Evolutionary conservation across 2,888 invertebrate genomes (phyloP), one percentile per base, ranked within the genome.

Genomic region (Oligia strigilis): DNA sequence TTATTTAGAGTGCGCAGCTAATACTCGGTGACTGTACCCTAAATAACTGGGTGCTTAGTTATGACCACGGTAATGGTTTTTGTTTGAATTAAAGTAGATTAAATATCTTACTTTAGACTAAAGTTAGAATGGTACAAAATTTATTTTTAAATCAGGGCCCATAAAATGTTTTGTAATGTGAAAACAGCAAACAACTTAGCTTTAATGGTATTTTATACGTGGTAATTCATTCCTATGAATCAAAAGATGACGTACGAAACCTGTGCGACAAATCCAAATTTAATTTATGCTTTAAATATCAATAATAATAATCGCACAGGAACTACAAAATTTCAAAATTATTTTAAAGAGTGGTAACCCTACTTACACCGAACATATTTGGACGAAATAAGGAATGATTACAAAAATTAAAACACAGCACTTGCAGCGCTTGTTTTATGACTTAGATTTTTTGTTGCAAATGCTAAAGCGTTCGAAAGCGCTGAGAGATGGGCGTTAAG

Each of bases 1-100:
- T 89, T 89, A 91, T 87, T 91, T 89, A 91, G 81, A 89, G 86
- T 85, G 77, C 84, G 71, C 82, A 67, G 74, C 75, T 81, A 86
- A 85, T 85, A 84, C 83, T 70, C 78, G 72, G 77, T 71, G 75
- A 86, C 78, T 88, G 19, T 78, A 78, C 40, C 62, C 64, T 71
- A 81, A 83, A 87, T 84, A 82, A 85, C 78, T 72, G 72, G 46
- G 72, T 66, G 71, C 81, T 84, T 80, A 81, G 73, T 76, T 86
- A 82, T 83, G 75, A 83, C 75, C 36, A 40, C 58, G 49, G 70
- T 72, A 89, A 83, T 82, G 73, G 78, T 75, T 78, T 80, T 81
- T 46, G 69, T 78, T 78, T 72, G 62, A 69, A 78, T 78, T 66
- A 19, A 52, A 23, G 43, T 60, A 60, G 58, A 76, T 64, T 5